Percentiles rank a stretch among this genome's conserved stretches.
Conservation (phyloP, 2,797 vertebrate genomes). For the Silurus lanzhouensis region DNA sequence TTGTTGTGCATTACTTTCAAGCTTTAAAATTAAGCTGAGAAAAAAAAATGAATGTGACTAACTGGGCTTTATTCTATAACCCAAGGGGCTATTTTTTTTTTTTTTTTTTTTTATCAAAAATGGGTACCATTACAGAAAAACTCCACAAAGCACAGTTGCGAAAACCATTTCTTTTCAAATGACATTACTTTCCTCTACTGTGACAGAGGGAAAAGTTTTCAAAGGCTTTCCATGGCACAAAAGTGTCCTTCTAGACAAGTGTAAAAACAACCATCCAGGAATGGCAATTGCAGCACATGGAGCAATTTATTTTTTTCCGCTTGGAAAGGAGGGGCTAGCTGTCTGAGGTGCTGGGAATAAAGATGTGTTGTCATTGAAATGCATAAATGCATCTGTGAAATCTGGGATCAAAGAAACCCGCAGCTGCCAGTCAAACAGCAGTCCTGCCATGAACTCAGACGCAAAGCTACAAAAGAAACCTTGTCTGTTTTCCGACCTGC, state of each 20-base stretch:
- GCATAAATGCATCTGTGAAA: constrained; percentile 69
- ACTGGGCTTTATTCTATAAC: neutral
- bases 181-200: constrained; percentile 39
- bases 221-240: constrained; percentile 48
- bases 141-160: neutral
- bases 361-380: constrained; percentile 74
- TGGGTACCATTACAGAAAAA: constrained; percentile 10
- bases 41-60: no score
- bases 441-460: constrained; percentile 51
- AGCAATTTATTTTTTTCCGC: constrained; percentile 23
- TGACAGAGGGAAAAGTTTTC: constrained; percentile 52
- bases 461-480: constrained; percentile 46
- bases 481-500: constrained; percentile 44
- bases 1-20: neutral
- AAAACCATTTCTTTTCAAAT: constrained; percentile 35
- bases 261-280: constrained; percentile 45
- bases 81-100: neutral
- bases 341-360: constrained; percentile 57
- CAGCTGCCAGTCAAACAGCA: constrained; percentile 52
- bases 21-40: neutral
- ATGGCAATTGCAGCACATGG: constrained; percentile 54
- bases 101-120: neutral
- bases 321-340: constrained; percentile 26
- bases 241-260: constrained; percentile 45
- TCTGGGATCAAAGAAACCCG: constrained; percentile 65